Conservation (phyloP, 2,797 vertebrate genomes). For the Pempheris klunzingeri region DNA sequence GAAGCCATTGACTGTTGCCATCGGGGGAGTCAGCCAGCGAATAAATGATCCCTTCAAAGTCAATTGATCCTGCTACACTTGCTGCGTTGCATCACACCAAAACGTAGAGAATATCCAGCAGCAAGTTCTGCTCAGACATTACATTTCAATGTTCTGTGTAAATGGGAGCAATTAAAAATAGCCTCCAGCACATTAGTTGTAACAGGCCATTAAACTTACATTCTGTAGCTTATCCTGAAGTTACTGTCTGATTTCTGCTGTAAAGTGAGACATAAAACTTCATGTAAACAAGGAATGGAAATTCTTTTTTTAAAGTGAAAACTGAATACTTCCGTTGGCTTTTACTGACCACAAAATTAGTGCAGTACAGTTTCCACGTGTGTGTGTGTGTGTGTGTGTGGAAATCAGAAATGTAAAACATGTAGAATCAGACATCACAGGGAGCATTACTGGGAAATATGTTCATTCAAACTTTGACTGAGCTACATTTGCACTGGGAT, state of each 20-base stretch:
- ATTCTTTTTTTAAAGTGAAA: neutral
- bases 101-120: constrained; percentile 22
- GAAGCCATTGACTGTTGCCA: constrained; percentile 38
- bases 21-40: constrained; percentile 37
- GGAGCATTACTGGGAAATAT: neutral
- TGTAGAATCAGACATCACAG: neutral
- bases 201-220: neutral
- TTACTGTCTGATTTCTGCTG: neutral
- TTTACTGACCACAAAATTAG: neutral
- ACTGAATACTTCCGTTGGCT: neutral
- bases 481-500: neutral
- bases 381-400: constrained; percentile 1
- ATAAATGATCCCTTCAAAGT: constrained; percentile 63
- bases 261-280: neutral
- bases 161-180: constrained; percentile 27
- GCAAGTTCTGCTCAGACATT: constrained; percentile 5
- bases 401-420: neutral
- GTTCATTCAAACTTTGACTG: neutral
- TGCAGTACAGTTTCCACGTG: neutral
- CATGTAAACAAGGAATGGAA: neutral
- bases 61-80: constrained; percentile 35
- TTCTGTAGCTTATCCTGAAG: constrained; percentile 10
- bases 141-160: constrained; percentile 10
- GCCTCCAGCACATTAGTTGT: constrained; percentile 8
- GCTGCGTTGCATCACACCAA: constrained; percentile 8